Percentiles rank a stretch among this genome's conserved stretches.
These are phyloP conservation scores for Ganaspis sp. DNA, from an alignment of 1,140 invertebrate species.

Conservation along the genomic window DNA sequence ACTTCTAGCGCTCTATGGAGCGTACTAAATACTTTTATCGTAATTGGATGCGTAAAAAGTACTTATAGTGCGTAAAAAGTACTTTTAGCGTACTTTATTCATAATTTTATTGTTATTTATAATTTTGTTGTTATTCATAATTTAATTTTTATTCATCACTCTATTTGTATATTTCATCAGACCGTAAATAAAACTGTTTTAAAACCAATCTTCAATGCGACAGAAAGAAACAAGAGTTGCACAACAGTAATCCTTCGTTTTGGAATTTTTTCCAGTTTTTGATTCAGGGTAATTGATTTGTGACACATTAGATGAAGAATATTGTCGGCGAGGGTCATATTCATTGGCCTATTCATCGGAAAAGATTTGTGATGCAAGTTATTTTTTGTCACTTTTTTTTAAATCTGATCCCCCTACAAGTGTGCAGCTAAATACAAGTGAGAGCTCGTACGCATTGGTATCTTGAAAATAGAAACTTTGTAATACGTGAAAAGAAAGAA, in stretches of 20 bases:
- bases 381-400: constrained; percentile 45
- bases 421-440: constrained; percentile 33
- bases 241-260: constrained; percentile 50
- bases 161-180: too few relatives aligned
- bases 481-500: constrained; percentile 27
- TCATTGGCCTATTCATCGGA: constrained; percentile 61
- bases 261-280: constrained; percentile 57
- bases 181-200: too few relatives aligned
- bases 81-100: too few relatives aligned
- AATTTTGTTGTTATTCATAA: too few relatives aligned
- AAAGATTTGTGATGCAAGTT: constrained; percentile 56
- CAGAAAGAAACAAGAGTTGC: constrained; percentile 50
- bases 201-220: constrained; percentile 38
- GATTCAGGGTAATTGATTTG: constrained; percentile 58
- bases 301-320: constrained; percentile 57
- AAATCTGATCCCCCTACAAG: too few relatives aligned
- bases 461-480: constrained; percentile 37
- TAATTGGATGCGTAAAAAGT: too few relatives aligned
- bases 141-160: too few relatives aligned
- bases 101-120: too few relatives aligned
- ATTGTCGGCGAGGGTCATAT: constrained; percentile 50
- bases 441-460: constrained; percentile 31
- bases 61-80: too few relatives aligned
- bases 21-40: too few relatives aligned
- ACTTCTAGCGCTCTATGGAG: too few relatives aligned